Conservation (phyloP, 1,140 invertebrate genomes). For the Platorchestia sp. region DNA sequence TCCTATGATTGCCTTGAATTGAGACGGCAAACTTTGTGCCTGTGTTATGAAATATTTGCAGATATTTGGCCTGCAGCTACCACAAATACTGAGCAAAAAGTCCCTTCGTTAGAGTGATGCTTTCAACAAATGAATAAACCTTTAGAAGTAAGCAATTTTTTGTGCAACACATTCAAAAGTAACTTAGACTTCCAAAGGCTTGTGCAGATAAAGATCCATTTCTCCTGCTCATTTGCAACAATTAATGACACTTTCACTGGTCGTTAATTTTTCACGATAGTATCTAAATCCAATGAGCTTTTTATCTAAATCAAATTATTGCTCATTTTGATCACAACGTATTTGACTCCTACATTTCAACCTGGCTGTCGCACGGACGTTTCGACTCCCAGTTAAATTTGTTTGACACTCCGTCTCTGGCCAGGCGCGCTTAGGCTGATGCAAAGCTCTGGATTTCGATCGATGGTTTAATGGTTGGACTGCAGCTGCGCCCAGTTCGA, state of each 20-base stretch:
- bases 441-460: background rate
- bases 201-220: no score
- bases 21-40: background rate
- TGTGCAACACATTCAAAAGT: no score
- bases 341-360: background rate
- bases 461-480: background rate
- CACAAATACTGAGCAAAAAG: background rate
- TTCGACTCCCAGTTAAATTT: background rate
- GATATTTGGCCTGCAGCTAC: background rate
- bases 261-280: background rate
- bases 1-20: no score
- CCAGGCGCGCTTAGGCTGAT: background rate
- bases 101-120: background rate
- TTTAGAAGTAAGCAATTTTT: background rate
- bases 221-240: no score
- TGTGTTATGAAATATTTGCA: background rate
- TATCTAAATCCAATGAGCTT: background rate
- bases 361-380: background rate
- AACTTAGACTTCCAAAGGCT: no score
- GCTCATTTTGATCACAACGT: background rate
- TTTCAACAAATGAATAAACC: background rate
- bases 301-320: background rate
- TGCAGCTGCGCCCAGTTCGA: background rate
- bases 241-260: background rate
- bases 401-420: background rate